Conservation (phyloP, 1,140 invertebrate genomes). For the Drosophila prosaltans region DNA sequence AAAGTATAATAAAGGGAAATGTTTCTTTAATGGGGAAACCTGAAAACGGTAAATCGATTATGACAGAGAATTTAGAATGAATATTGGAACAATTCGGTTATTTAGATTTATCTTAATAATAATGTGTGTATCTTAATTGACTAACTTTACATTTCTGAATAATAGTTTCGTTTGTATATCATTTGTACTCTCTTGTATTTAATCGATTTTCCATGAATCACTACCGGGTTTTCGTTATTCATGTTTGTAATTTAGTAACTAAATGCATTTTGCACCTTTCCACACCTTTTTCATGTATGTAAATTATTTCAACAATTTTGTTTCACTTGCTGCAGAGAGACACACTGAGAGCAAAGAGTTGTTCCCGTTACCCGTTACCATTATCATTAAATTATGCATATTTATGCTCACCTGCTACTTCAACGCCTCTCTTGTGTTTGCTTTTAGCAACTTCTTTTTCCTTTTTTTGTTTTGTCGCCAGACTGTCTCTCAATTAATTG, state of each 20-base stretch:
- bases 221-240: background rate
- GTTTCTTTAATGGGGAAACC: no score
- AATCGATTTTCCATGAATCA: slow-evolving; percentile 1
- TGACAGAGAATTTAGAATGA: no score
- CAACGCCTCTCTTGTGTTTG: slow-evolving; percentile 11
- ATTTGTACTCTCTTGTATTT: background rate
- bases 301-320: background rate
- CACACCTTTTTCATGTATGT: slow-evolving; percentile 15
- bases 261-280: background rate
- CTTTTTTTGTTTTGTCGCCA: slow-evolving; percentile 25
- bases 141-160: background rate
- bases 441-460: slow-evolving; percentile 27
- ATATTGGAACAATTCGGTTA: no score
- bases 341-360: slow-evolving; percentile 20
- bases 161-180: background rate
- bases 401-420: slow-evolving; percentile 70
- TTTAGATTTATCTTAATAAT: no score
- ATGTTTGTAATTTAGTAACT: background rate
- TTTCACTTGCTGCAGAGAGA: slow-evolving; percentile 21
- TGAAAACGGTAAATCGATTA: no score
- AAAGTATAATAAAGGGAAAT: background rate
- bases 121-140: background rate
- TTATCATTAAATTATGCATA: slow-evolving; percentile 60
- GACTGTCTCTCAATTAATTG: slow-evolving; percentile 60
- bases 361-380: slow-evolving; percentile 21